A percentile compares a stretch with the other conserved stretches of the same genome.
Evolutionary conservation across 2,797 vertebrate genomes (phyloP).

Genomic region (Pseudochirops corinnae): DNA sequence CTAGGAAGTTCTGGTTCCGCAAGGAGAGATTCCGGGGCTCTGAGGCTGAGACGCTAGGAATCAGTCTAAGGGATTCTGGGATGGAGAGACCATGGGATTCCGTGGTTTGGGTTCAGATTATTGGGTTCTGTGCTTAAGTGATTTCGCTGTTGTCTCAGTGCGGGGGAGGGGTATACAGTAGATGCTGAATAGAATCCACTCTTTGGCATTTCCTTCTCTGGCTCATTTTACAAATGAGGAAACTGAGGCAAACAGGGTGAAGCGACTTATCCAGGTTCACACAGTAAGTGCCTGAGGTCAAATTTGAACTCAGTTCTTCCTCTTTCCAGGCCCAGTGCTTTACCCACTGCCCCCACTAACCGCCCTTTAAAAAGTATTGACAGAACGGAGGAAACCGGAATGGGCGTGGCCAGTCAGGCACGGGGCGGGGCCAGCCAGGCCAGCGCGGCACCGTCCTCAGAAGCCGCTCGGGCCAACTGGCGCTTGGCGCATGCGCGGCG

Average conservation of each 20-base stretch:
- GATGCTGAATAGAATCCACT: background rate
- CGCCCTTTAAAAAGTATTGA: background rate
- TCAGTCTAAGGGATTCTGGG: no score
- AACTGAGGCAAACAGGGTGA: background rate
- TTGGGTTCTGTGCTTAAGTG: no score
- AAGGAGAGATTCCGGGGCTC: no score
- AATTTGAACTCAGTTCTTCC: background rate
- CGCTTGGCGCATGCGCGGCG: background rate
- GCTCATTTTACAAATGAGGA: background rate
- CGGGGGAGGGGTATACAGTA: background rate
- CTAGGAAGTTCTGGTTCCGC: no score
- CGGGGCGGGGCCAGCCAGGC: background rate
- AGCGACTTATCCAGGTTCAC: background rate
- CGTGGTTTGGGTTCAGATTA: no score
- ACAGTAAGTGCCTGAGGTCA: background rate
- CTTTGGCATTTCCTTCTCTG: background rate
- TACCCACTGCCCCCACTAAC: background rate
- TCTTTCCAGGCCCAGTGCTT: background rate
- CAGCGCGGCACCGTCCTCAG: background rate
- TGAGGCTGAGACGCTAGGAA: no score
- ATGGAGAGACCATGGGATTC: no score
- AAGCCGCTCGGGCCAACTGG: no score
- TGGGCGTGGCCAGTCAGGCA: background rate
- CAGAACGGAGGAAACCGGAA: background rate
- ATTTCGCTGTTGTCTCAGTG: background rate